A percentile compares a stretch with the other conserved stretches of the same genome.
Conservation (phyloP, 2,888 invertebrate species). For the Zygaena filipendulae region DNA sequence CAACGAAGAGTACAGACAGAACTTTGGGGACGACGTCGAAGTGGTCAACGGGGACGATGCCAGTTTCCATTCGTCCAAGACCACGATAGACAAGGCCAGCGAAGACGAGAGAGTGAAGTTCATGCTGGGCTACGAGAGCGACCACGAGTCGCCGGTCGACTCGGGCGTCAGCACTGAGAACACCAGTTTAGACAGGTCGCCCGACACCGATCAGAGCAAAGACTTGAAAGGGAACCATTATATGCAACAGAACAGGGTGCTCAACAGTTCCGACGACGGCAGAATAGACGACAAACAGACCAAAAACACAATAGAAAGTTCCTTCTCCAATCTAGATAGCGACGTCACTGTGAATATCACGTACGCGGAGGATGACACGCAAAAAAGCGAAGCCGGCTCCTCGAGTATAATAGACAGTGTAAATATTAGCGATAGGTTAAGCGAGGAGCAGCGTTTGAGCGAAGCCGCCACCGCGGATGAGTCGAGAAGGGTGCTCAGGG, state of each 20-base stretch:
- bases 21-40: slow-evolving; percentile 33
- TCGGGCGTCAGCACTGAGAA: slow-evolving; percentile 81
- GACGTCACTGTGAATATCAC: slow-evolving; percentile 43
- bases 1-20: slow-evolving; percentile 51
- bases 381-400: slow-evolving; percentile 50
- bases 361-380: slow-evolving; percentile 39
- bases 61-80: slow-evolving; percentile 47
- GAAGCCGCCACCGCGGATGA: slow-evolving; percentile 25
- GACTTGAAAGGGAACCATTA: slow-evolving; percentile 37
- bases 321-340: slow-evolving; percentile 37
- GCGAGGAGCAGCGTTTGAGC: slow-evolving; percentile 29
- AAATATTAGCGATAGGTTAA: slow-evolving; percentile 30
- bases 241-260: slow-evolving; percentile 55
- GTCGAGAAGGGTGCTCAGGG: slow-evolving; percentile 27
- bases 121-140: slow-evolving; percentile 59
- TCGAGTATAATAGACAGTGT: slow-evolving; percentile 26
- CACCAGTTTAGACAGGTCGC: slow-evolving; percentile 74
- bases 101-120: slow-evolving; percentile 49
- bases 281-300: slow-evolving; percentile 24
- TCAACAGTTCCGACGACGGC: slow-evolving; percentile 35
- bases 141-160: slow-evolving; percentile 62
- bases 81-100: slow-evolving; percentile 31
- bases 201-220: slow-evolving; percentile 64
- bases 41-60: slow-evolving; percentile 29
- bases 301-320: slow-evolving; percentile 36